These are phyloP conservation scores for Euphydryas editha DNA, from an alignment of 2,888 invertebrate genomes.

Conservation along the genomic window DNA sequence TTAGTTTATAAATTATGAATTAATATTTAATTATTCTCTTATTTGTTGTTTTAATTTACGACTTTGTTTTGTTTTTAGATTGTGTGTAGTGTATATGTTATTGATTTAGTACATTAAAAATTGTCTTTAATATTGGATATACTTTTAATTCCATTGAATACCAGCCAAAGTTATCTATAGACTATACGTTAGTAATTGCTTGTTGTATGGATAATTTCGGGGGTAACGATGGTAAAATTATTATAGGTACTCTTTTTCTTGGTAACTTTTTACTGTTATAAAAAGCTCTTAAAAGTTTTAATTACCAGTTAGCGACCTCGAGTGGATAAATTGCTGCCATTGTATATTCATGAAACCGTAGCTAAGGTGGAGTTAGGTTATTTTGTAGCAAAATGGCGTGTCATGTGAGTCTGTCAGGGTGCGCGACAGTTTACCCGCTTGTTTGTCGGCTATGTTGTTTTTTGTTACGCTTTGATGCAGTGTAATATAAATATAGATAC, in stretches of 20 bases:
- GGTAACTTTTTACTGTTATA: neutral
- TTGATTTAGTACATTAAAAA: too few relatives aligned
- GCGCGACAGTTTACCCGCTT: conserved; percentile 48
- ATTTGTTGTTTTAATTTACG: neutral
- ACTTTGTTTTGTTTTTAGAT: too few relatives aligned
- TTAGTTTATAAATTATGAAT: neutral
- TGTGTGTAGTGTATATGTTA: too few relatives aligned
- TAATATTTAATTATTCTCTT: neutral
- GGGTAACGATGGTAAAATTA: too few relatives aligned
- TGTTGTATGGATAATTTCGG: too few relatives aligned
- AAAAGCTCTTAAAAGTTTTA: neutral
- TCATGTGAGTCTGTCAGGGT: conserved; percentile 52
- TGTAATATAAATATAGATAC: neutral
- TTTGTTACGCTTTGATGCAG: conserved; percentile 41
- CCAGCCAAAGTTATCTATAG: too few relatives aligned
- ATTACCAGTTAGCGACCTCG: neutral
- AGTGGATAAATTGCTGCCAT: neutral
- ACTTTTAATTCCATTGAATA: too few relatives aligned
- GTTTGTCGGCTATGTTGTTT: conserved; percentile 43
- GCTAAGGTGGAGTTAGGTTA: conserved; percentile 54
- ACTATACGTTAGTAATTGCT: too few relatives aligned
- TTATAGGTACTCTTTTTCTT: neutral
- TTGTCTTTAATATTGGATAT: too few relatives aligned
- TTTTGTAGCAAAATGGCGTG: conserved; percentile 53
- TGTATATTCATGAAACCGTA: conserved; percentile 17